These are phyloP conservation scores for Ypsolopha sequella DNA, from an alignment of 2,888 invertebrate species.

Conservation along the genomic window DNA sequence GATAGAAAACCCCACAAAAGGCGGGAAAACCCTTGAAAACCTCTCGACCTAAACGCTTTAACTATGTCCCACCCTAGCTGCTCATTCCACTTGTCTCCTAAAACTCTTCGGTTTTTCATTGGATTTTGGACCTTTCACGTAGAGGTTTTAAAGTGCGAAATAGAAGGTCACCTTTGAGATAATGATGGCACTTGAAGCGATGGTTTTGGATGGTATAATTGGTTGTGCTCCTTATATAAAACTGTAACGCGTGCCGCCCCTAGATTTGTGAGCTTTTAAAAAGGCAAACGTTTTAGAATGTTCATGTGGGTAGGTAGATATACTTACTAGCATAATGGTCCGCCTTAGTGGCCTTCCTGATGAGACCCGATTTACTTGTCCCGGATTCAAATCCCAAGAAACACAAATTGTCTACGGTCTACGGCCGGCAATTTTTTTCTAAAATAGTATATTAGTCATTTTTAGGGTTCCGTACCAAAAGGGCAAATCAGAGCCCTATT, in stretches of 20 bases:
- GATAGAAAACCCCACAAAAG: conserved; percentile 65
- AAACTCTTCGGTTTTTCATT: conserved; percentile 50
- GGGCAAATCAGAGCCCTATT: too few species aligned
- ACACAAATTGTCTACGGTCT: too few species aligned
- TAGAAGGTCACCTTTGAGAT: conserved; percentile 41
- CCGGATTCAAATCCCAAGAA: too few species aligned
- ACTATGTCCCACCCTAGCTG: conserved; percentile 61
- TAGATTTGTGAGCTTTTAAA: conserved; percentile 8
- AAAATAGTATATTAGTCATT: too few species aligned
- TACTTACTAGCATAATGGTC: too few species aligned
- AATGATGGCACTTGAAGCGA: conserved; percentile 66
- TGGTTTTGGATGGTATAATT: conserved; percentile 66
- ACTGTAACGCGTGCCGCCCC: conserved; percentile 65
- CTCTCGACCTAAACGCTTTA: conserved; percentile 67
- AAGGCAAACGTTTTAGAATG: too few species aligned
- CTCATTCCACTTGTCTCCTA: conserved; percentile 70
- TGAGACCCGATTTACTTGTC: too few species aligned
- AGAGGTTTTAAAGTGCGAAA: conserved; percentile 32
- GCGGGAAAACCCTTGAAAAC: conserved; percentile 49
- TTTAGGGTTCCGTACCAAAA: too few species aligned
- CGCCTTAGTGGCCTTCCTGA: too few species aligned
- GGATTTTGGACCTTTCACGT: conserved; percentile 43
- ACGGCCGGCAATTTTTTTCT: too few species aligned
- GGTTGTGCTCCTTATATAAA: conserved; percentile 59
- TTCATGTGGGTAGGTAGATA: neutral